These are phyloP conservation scores for Anguilla megastoma DNA, from an alignment of 2,797 vertebrate genomes.

Conservation along the genomic window DNA sequence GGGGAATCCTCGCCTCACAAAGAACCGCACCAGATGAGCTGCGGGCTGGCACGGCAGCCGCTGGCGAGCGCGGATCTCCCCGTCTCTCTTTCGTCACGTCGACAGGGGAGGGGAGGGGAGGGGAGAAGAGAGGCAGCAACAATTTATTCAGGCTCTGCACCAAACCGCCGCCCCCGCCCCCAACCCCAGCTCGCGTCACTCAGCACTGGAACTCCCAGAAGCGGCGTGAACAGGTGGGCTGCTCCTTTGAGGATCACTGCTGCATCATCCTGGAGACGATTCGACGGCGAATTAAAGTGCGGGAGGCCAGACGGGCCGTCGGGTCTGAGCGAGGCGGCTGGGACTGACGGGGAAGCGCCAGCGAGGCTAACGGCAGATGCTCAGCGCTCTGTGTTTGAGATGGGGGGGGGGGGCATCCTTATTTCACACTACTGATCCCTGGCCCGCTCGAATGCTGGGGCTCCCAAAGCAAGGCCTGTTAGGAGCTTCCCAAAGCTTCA, in stretches of 20 bases:
- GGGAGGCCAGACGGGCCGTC: neutral
- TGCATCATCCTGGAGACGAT: neutral
- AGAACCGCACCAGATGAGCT: neutral
- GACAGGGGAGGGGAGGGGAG: neutral
- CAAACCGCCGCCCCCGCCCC: neutral
- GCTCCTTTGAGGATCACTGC: neutral
- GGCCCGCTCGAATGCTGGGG: neutral
- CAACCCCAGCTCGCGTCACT: neutral
- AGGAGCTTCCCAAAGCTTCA: neutral
- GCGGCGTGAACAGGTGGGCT: neutral
- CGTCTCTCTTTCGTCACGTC: neutral
- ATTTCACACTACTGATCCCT: neutral
- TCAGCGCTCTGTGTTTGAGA: neutral
- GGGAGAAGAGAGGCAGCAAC: neutral
- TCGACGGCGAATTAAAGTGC: neutral
- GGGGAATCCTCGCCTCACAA: slow-evolving; percentile 13
- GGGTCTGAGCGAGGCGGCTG: neutral
- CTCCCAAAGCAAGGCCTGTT: neutral
- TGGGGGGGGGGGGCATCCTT: neutral
- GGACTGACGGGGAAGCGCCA: neutral
- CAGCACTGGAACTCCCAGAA: neutral
- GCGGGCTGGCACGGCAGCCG: neutral
- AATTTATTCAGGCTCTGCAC: slow-evolving; percentile 18
- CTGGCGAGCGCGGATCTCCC: neutral
- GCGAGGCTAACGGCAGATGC: neutral